Percentiles rank a stretch among this genome's conserved stretches.
Evolutionary conservation across 2,797 vertebrate genomes (phyloP).

Genomic region (Paramormyrops hopkinsi): DNA sequence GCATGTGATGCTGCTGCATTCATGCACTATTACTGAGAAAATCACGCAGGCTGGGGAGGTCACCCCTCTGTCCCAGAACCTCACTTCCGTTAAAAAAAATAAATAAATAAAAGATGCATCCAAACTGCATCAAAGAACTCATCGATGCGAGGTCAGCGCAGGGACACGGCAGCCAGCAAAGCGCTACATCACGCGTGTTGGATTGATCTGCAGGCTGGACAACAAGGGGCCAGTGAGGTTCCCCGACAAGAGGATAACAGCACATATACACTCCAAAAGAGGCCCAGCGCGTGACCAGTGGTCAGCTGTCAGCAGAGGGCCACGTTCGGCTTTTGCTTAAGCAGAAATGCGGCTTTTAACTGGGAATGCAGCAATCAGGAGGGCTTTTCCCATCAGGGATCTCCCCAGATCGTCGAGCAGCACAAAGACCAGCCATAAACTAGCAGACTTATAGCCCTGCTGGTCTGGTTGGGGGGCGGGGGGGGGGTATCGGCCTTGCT

Average conservation of each 20-base stretch:
- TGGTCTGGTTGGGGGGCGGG: not conserved
- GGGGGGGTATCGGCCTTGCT: not conserved
- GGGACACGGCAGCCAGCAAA: not conserved
- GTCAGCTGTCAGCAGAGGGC: not conserved
- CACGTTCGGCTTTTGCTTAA: not conserved
- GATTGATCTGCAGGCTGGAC: not conserved
- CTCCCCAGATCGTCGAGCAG: not conserved
- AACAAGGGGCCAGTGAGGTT: not conserved
- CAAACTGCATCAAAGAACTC: not conserved
- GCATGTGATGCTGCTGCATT: slow-evolving; percentile 67
- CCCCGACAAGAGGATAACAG: not conserved
- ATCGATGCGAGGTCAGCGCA: not conserved
- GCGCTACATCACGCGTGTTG: not conserved
- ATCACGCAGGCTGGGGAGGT: not conserved
- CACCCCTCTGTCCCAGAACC: not conserved
- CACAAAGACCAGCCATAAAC: slow-evolving; percentile 1
- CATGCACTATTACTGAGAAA: slow-evolving; percentile 53
- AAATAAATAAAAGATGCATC: not conserved
- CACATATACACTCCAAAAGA: no score
- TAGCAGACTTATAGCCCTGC: not conserved
- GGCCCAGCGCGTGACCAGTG: not conserved
- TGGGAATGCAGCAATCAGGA: not conserved
- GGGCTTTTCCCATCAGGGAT: not conserved
- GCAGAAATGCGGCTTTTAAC: not conserved
- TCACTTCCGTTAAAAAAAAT: not conserved